Percentiles rank a stretch among this genome's conserved stretches.
Conservation (phyloP, 2,888 invertebrate species). For the Elgonia sp. region DNA sequence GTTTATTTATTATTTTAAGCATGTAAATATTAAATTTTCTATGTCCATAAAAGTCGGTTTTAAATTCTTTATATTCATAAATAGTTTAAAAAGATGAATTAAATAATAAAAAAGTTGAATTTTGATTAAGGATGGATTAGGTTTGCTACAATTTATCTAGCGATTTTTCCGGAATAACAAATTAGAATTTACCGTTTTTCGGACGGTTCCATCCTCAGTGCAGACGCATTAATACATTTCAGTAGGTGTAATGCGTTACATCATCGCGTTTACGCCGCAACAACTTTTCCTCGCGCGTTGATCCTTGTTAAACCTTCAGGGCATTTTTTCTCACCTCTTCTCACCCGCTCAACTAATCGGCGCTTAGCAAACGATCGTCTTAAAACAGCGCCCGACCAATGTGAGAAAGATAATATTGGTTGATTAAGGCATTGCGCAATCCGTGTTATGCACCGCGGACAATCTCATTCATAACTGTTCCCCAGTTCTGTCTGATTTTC, state of each 20-base stretch:
- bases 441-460: neutral
- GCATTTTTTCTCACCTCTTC: slow-evolving; percentile 64
- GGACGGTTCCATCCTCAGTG: slow-evolving; percentile 53
- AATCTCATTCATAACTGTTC: slow-evolving; percentile 26
- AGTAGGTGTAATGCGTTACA: slow-evolving; percentile 63
- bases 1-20: too few species aligned
- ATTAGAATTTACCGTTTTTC: slow-evolving; percentile 62
- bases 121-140: too few species aligned
- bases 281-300: slow-evolving; percentile 59
- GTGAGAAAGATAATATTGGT: slow-evolving; percentile 73
- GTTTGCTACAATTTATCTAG: too few species aligned
- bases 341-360: slow-evolving; percentile 64
- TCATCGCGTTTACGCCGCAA: slow-evolving; percentile 54
- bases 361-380: slow-evolving; percentile 66
- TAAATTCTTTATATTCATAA: too few species aligned
- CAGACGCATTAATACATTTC: slow-evolving; percentile 63
- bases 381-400: slow-evolving; percentile 58
- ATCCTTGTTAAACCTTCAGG: slow-evolving; percentile 57
- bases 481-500: neutral
- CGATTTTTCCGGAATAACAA: too few species aligned
- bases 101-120: too few species aligned
- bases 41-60: too few species aligned
- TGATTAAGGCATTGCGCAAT: slow-evolving; percentile 72
- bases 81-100: too few species aligned
- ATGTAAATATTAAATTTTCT: too few species aligned